A percentile compares a stretch with the other conserved stretches of the same genome.
Evolutionary conservation across 2,797 vertebrate species (phyloP).

Genomic region (Atherinosoma microstoma): DNA sequence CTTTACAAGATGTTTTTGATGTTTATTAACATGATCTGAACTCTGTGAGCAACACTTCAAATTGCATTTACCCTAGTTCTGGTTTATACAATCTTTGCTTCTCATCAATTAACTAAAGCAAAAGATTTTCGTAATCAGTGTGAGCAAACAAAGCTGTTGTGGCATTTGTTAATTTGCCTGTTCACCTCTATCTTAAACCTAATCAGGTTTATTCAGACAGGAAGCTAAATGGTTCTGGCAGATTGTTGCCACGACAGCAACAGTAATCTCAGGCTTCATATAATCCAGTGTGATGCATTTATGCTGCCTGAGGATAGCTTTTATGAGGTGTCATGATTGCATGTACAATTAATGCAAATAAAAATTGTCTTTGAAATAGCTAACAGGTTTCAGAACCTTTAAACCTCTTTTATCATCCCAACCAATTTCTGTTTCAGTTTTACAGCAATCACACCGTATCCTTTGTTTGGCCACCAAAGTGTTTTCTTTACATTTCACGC

Average conservation of each 20-base stretch:
- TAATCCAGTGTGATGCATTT: slow-evolving; percentile 39
- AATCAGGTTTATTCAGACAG: slow-evolving; percentile 44
- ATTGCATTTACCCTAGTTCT: not conserved
- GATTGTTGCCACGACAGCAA: slow-evolving; percentile 52
- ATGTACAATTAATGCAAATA: slow-evolving; percentile 64
- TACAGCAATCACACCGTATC: slow-evolving; percentile 49
- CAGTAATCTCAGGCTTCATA: slow-evolving; percentile 41
- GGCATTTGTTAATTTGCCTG: slow-evolving; percentile 40
- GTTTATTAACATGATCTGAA: not conserved
- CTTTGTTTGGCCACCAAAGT: slow-evolving; percentile 57
- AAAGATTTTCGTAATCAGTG: slow-evolving; percentile 7
- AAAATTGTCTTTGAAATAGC: slow-evolving; percentile 68
- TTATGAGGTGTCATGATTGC: slow-evolving; percentile 79
- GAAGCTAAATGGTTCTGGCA: slow-evolving; percentile 41
- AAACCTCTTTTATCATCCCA: slow-evolving; percentile 59
- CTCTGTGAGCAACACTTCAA: not conserved
- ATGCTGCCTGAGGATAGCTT: slow-evolving; percentile 49
- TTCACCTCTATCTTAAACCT: slow-evolving; percentile 36
- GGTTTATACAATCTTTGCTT: not conserved
- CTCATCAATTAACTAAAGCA: slow-evolving; percentile 14
- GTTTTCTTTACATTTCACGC: slow-evolving; percentile 55
- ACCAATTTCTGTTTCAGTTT: slow-evolving; percentile 65
- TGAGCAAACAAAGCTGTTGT: slow-evolving; percentile 42
- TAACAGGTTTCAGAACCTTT: slow-evolving; percentile 61
- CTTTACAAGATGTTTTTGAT: not conserved